phyloP scores from a whole-genome alignment of 2,888 invertebrate species.

The Apotomis betuletana region DNA sequence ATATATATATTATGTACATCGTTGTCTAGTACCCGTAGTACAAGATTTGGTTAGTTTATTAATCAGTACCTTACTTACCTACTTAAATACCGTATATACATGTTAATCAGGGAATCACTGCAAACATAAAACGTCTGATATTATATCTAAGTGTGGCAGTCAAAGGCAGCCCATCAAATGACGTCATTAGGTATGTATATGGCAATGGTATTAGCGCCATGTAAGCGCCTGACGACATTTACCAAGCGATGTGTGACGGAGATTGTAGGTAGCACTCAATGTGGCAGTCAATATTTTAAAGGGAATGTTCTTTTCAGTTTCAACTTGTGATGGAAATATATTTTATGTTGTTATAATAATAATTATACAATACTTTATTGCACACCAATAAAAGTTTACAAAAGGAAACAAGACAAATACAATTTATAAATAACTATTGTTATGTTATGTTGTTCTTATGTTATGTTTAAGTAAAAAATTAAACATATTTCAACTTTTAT shows the following conservation, averaged over 20 bases:
- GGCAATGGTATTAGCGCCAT: slow-evolving; percentile 33
- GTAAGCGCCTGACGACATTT: slow-evolving; percentile 18
- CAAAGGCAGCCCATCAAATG: slow-evolving; percentile 35
- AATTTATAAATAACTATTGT: no score
- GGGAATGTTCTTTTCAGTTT: background rate
- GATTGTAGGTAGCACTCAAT: slow-evolving; percentile 20
- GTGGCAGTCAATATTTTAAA: background rate
- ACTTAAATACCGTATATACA: background rate
- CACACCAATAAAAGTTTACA: no score
- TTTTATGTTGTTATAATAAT: no score
- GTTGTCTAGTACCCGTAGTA: no score
- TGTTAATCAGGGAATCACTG: slow-evolving; percentile 11
- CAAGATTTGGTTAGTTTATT: no score
- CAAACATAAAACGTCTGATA: slow-evolving; percentile 11
- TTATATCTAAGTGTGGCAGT: slow-evolving; percentile 17
- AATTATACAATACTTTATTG: no score
- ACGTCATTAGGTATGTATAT: slow-evolving; percentile 25
- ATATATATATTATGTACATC: no score
- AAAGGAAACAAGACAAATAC: no score
- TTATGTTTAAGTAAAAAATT: no score
- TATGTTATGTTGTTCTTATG: no score
- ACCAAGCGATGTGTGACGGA: slow-evolving; percentile 17
- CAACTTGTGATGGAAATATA: background rate
- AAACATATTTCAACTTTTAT: no score
- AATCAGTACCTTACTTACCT: background rate